Conservation (phyloP, 2,888 invertebrate genomes). For the Eumacrocentrus americanus region DNA sequence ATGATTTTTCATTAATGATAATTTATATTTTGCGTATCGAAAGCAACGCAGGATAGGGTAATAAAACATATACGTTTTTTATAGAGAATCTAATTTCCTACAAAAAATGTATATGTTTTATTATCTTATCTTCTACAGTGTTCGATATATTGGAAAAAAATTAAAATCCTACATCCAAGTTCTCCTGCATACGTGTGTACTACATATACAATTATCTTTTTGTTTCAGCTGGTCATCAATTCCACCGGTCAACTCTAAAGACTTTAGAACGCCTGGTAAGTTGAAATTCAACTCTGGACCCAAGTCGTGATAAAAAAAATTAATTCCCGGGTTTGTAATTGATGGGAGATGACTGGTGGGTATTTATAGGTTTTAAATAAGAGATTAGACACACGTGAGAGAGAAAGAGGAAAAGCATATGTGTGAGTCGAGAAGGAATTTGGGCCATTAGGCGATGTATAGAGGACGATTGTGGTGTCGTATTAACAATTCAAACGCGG, state of each 20-base stretch:
- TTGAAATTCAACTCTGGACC: background rate
- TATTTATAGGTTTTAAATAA: background rate
- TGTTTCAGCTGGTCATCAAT: no score
- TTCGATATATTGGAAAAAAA: background rate
- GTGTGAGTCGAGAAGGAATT: constrained; percentile 43
- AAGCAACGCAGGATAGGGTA: no score
- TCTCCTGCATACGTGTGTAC: background rate
- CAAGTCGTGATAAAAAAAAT: background rate
- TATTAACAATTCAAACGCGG: constrained; percentile 56
- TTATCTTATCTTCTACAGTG: background rate
- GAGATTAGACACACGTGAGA: background rate
- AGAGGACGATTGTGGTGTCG: constrained; percentile 38
- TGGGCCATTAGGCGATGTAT: constrained; percentile 45
- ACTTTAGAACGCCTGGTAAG: no score
- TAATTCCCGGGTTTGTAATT: background rate
- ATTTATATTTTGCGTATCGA: no score
- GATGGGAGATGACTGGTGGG: background rate
- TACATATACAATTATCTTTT: no score
- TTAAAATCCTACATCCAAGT: background rate
- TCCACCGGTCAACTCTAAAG: no score
- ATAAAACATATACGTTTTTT: no score
- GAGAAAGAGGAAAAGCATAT: constrained; percentile 18
- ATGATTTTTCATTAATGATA: no score
- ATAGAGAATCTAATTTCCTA: no score
- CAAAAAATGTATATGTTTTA: no score